Evolutionary conservation across 2,797 vertebrate genomes (phyloP).

Genomic region (Chaunax sp.): DNA sequence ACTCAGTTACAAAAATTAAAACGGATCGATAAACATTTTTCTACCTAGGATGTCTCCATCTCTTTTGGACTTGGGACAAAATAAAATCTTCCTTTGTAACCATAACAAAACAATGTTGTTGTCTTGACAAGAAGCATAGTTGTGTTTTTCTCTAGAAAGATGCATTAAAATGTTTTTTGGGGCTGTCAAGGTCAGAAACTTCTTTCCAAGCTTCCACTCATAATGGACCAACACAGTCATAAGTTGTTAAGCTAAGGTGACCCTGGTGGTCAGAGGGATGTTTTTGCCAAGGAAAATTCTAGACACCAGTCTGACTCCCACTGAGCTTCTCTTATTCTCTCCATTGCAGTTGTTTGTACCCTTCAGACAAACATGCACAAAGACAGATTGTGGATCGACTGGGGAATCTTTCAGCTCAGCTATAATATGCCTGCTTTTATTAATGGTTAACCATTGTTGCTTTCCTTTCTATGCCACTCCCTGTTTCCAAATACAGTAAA

Average conservation of each 20-base stretch:
- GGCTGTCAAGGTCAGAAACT: neutral
- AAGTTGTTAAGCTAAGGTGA: conserved; percentile 40
- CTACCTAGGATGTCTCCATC: too few species aligned
- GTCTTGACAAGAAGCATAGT: neutral
- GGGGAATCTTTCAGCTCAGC: neutral
- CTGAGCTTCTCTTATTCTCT: neutral
- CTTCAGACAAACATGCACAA: conserved; percentile 25
- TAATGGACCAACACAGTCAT: conserved; percentile 35
- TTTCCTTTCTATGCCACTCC: conserved; percentile 27
- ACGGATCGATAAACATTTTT: too few species aligned
- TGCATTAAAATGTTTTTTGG: conserved; percentile 4
- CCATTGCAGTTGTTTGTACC: conserved; percentile 11
- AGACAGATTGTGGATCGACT: conserved; percentile 2
- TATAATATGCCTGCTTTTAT: conserved; percentile 28
- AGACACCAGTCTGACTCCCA: conserved; percentile 15
- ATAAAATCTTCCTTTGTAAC: too few species aligned
- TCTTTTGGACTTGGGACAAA: too few species aligned
- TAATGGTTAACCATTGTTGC: conserved; percentile 41
- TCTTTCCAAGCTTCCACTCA: conserved; percentile 10
- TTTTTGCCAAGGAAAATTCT: conserved; percentile 30
- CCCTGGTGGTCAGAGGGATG: conserved; percentile 32
- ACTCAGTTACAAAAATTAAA: too few species aligned
- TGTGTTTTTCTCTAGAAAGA: neutral
- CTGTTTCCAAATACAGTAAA: conserved; percentile 41
- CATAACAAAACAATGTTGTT: neutral